Base-by-base conservation (phyloP, 1,140 invertebrate species). In the Aphidius gifuensis region DNA sequence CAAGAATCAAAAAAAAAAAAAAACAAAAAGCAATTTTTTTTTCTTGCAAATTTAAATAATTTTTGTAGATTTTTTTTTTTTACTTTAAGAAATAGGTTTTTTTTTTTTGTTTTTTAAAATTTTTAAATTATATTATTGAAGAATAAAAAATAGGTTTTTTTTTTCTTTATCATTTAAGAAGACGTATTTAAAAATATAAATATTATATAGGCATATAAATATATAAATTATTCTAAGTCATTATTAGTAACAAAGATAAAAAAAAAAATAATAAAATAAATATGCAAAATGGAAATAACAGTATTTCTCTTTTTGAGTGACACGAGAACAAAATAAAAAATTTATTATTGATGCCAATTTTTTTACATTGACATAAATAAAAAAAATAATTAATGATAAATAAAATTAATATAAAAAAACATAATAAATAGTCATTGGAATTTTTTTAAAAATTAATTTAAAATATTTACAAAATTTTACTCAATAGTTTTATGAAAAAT, bases 221-320 rank as follows among this genome's bases (percentile, higher is more conserved):
- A 46, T 53, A 51, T 50, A 58, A 46, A 57, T 23, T 23, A 23
- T 23, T 76, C 72, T 73, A 73, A 76, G 74, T 76, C 72, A n/a
- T n/a, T n/a, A 76, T 70, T 72, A 73, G 69, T 62, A 62, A 23
- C 23, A 23, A 68, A 62, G 53, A 66, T 47, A n/a, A 49, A 56
- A 16, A 38, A 53, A 64, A 60, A 61, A 49, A 64, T 53, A 61
- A 46, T 46, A 58, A 68, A 57, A 58, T 42, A 40, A 59, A 23
- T 23, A 23, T 23, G 23, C 23, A 23, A 23, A 23, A 56, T 40
- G 50, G 51, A 65, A 62, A 57, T 21, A 63, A 61, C 58, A 61
- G 55, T 64, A 66, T 66, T 64, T 66, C 44, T 61, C 55, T 63
- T 66, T 23, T 58, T 50, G 65, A 55, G 50, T 47, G 46, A 59